Percentiles rank a stretch among this genome's conserved stretches.
Conservation (phyloP, 2,797 vertebrate genomes). For the Megalops cyprinoides region DNA sequence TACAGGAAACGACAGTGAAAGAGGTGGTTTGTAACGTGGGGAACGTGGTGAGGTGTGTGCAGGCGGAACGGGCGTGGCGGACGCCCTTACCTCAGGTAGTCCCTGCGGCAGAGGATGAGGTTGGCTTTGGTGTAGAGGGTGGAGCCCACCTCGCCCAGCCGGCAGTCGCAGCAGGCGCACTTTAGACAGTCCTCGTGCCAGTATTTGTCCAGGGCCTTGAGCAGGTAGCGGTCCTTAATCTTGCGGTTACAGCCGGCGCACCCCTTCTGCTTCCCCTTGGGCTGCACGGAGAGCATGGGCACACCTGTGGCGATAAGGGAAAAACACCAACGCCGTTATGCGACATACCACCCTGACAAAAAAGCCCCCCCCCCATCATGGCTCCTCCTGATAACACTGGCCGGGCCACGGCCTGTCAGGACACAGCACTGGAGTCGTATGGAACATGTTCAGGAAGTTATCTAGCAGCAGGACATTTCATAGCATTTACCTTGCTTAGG, state of each 20-base stretch:
- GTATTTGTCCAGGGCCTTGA: conserved; percentile 95
- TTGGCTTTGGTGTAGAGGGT: conserved; percentile 98
- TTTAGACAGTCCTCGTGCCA: conserved; percentile 99
- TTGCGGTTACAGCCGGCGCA: conserved; percentile 95
- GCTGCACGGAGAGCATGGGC: conserved; percentile 92
- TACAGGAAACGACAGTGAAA: no score
- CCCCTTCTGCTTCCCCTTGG: conserved; percentile 93
- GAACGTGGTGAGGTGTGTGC: no score
- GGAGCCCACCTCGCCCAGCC: conserved; percentile 94
- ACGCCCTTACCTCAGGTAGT: conserved; percentile 90
- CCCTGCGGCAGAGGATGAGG: conserved; percentile 95
- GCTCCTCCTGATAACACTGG: conserved; percentile 72
- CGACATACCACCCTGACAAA: conserved; percentile 73
- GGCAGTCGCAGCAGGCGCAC: conserved; percentile 97
- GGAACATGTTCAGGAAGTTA: background rate
- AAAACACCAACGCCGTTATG: conserved; percentile 19
- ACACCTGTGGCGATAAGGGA: conserved; percentile 77
- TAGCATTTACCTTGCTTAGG: background rate
- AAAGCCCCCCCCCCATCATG: conserved; percentile 75
- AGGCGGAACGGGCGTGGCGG: no score
- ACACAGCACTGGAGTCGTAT: conserved; percentile 42
- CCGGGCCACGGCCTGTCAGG: conserved; percentile 60
- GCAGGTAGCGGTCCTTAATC: conserved; percentile 97
- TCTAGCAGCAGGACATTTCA: background rate
- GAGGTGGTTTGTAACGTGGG: no score